phyloP scores from a whole-genome alignment of 2,113 vertebrate species.

The Fukomys damarensis region DNA sequence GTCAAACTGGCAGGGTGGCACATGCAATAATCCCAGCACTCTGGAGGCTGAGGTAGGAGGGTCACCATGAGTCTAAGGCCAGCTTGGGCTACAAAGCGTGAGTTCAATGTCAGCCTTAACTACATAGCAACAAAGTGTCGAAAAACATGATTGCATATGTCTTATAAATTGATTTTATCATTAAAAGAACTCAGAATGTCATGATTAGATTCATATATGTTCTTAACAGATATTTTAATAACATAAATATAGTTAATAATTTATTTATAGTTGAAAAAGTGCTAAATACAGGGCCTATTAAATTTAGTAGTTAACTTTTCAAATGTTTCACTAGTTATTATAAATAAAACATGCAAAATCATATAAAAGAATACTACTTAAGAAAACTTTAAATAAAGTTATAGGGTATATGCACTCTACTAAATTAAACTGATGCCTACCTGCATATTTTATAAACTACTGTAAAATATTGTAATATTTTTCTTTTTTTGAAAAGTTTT shows the following conservation, averaged over 20 bases:
- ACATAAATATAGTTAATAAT: slow-evolving; percentile 76
- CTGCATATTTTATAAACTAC: not conserved
- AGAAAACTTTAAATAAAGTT: not conserved
- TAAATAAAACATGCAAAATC: slow-evolving; percentile 58
- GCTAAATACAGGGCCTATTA: not conserved
- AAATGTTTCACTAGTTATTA: slow-evolving; percentile 52
- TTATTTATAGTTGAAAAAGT: slow-evolving; percentile 73
- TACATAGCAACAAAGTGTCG: not conserved
- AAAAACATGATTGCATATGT: not conserved
- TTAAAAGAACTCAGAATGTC: slow-evolving; percentile 65
- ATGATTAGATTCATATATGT: slow-evolving; percentile 68
- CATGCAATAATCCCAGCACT: not conserved
- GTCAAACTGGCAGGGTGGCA: not conserved
- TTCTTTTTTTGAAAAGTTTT: not conserved
- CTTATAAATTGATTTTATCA: slow-evolving; percentile 72
- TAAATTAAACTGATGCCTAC: slow-evolving; percentile 19
- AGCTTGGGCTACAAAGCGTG: not conserved
- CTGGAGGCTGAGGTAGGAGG: not conserved
- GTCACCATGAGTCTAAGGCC: not conserved
- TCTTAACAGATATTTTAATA: slow-evolving; percentile 73
- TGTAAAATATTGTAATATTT: not conserved
- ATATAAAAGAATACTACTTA: not conserved
- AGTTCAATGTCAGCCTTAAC: not conserved
- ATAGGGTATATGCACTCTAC: not conserved
- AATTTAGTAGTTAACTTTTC: slow-evolving; percentile 61